Evolutionary conservation across 1,140 invertebrate species (phyloP), one percentile per base, ranked within the genome.

Genomic region (Megalopta genalis): DNA sequence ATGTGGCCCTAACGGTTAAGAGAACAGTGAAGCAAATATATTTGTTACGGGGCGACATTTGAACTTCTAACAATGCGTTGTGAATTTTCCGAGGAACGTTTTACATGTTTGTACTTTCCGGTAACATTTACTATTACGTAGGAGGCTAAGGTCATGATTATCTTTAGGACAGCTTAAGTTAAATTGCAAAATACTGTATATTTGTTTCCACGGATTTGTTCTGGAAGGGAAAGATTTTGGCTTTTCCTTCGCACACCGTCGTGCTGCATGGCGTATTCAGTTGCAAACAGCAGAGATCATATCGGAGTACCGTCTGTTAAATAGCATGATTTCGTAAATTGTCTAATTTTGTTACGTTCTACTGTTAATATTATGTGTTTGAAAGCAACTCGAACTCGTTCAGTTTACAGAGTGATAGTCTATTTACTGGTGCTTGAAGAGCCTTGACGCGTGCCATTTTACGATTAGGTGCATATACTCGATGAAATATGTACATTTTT

Each of bases 341-440:
- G 25, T 69, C 37, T 64, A 37, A 37, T 63, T 63, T 63, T 25
- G 60, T 73, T 73, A 64, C n/a, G 25, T 64, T 32, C 4, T 64
- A 64, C 18, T 66, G 27, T 21, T 52, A 65, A 16, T 23, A 25
- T 39, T 23, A 25, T 39, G 16, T 65, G 52, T 65, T 52, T 16
- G 23, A 42, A 16, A n/a, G 5, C n/a, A 66, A 25, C 0, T 49
- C 46, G 21, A 46, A 25, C 9, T n/a, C 1, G 6, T 66, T 49
- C 10, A 46, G 64, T 25, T 32, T 66, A 16, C 39, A 66, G 21
- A 42, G 37, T 2, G 21, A 42, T 64, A 42, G 39, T 23, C 14
- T 27, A 60, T 60, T 27, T 25, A 16, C 21, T 60, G 25, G 9
- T 60, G 14, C 27, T 18, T 21, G 49, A n/a, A 52, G 27, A 63